Evolutionary conservation across 2,797 vertebrate genomes (phyloP), one percentile per base, ranked within the genome.

Genomic region (Chloroceryle amazona): DNA sequence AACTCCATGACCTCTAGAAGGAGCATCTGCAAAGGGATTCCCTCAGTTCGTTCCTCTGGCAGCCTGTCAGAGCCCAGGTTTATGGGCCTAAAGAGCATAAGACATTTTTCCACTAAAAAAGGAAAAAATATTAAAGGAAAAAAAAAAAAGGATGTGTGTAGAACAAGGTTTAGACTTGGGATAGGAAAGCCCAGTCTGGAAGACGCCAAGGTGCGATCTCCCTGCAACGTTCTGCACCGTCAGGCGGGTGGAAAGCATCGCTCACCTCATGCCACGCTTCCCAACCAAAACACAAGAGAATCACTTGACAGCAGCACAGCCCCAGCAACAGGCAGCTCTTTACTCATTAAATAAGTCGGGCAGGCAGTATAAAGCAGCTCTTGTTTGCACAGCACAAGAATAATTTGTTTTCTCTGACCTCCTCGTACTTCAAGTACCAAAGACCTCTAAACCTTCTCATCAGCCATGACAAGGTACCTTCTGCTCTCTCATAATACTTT

Each of bases 1-100:
- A 96, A 88, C 70, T 80, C 73, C 41, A 3, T 5, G 52, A 82
- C 74, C 91, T 90, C 28, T 41, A 90, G 51, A 79, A 89, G 37
- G 52, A 76, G 22, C 16, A 16, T 10, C 7, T 92, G 49, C 63
- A 71, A 35, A 71, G 68, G 74, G 92, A 82, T 76, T 85, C 81
- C 74, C 81, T 89, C 71, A 39, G 25, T 75, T 90, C 54, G 18
- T 5, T 78, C 22, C 75, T 76, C 83, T 55, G 51, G 73, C 66
- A 89, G 63, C 74, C 28, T 85, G 72, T 54, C 90, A 84, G 44
- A 61, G 46, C n/a, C 44, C 44, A 68, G 81, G 39, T 86, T 89
- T 74, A 78, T n/a, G 47, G 37, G n/a, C 67, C 28, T 44, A 65
- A 3, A 9, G 16, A 73, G 3, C 2, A 20, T 4, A 41, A 63